Evolutionary conservation across 2,888 invertebrate genomes (phyloP).

Genomic region (Hyalella azteca): DNA sequence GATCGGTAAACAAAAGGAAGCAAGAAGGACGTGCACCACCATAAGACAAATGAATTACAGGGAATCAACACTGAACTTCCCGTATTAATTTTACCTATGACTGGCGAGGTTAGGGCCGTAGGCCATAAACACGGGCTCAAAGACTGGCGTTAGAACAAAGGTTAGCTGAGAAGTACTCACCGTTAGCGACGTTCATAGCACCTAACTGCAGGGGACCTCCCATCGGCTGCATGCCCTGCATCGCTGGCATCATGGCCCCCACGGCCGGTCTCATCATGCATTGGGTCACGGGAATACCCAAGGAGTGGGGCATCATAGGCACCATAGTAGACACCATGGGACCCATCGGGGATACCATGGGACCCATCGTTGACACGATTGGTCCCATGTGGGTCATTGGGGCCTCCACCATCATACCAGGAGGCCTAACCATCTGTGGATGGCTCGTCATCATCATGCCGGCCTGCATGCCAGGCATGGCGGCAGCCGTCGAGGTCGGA

Average conservation of each 20-base stretch:
- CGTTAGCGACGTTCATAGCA: conserved; percentile 29
- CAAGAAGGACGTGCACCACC: conserved; percentile 38
- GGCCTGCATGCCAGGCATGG: neutral
- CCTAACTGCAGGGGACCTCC: conserved; percentile 35
- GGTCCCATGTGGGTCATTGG: conserved; percentile 30
- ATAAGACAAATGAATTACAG: conserved; percentile 29
- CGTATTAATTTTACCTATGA: conserved; percentile 3
- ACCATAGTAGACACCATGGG: conserved; percentile 34
- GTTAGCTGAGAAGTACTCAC: neutral
- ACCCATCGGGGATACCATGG: conserved; percentile 14
- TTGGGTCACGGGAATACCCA: conserved; percentile 22
- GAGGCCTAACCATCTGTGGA: conserved; percentile 15
- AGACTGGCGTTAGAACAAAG: conserved; percentile 1
- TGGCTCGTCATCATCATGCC: conserved; percentile 2
- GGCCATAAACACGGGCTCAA: neutral
- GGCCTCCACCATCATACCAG: conserved; percentile 28
- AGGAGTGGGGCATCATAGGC: conserved; percentile 22
- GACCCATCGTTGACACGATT: conserved; percentile 18
- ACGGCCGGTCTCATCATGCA: conserved; percentile 34
- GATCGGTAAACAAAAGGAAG: conserved; percentile 27
- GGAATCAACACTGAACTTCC: conserved; percentile 37
- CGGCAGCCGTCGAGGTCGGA: neutral
- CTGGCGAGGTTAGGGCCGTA: neutral
- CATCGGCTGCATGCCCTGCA: conserved; percentile 25
- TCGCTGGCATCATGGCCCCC: conserved; percentile 23